These are phyloP conservation scores for Lycodopsis pacificus DNA, from an alignment of 2,797 vertebrate species.

Conservation along the genomic window DNA sequence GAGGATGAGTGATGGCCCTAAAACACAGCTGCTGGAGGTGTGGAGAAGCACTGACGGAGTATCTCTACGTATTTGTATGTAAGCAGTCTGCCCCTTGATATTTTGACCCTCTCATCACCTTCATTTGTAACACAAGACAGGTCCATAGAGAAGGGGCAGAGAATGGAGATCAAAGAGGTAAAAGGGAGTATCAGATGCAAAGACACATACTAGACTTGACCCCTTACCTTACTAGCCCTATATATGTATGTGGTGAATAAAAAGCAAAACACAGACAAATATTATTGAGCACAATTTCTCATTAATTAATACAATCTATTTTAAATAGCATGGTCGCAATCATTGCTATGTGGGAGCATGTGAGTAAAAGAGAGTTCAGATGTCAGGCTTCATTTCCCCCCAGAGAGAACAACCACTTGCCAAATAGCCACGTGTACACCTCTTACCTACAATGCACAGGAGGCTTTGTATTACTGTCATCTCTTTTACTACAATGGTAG, in stretches of 20 bases:
- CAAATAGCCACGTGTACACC: conserved; percentile 19
- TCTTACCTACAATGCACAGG: conserved; percentile 40
- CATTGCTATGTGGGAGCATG: neutral
- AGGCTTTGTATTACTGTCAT: conserved; percentile 61
- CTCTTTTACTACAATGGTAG: conserved; percentile 42
- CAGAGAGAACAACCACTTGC: conserved; percentile 26
- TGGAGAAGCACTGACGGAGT: conserved; percentile 37
- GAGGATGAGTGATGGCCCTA: conserved; percentile 48
- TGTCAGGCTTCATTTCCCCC: conserved; percentile 36
- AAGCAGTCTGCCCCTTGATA: conserved; percentile 58
- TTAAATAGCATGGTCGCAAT: neutral
- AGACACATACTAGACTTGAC: conserved; percentile 10
- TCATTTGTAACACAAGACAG: conserved; percentile 68
- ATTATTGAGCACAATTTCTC: neutral
- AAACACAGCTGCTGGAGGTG: conserved; percentile 58
- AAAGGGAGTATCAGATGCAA: conserved; percentile 38
- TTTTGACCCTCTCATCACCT: conserved; percentile 68
- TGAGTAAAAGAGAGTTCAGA: conserved; percentile 36
- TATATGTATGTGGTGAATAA: conserved; percentile 20
- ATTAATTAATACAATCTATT: conserved; percentile 6
- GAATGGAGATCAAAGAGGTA: conserved; percentile 56
- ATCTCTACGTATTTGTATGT: conserved; percentile 45
- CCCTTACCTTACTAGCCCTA: neutral
- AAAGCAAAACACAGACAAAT: conserved; percentile 5
- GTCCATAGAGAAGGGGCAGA: conserved; percentile 24